Percentiles rank a stretch among this genome's conserved stretches.
These are phyloP conservation scores for Sphaerodactylus townsendi DNA, from an alignment of 2,113 vertebrate species.

Conservation along the genomic window DNA sequence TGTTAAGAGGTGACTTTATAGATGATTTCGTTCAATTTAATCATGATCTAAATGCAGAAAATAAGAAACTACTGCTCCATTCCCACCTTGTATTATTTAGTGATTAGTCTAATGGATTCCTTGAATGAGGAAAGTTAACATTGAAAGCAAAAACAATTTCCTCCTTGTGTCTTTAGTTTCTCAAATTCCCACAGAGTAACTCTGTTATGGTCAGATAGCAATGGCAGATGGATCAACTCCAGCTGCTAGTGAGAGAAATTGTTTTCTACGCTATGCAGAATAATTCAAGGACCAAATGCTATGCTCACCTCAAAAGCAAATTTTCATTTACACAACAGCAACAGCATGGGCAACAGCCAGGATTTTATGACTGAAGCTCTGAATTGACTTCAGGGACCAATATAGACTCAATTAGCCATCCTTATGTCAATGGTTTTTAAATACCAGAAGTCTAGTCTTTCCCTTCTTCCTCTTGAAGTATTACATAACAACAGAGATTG, in stretches of 20 bases:
- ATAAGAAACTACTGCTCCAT: neutral
- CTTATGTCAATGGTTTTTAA: neutral
- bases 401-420: neutral
- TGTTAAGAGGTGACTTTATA: slow-evolving; percentile 43
- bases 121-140: slow-evolving; percentile 35
- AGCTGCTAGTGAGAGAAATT: neutral
- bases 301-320: neutral
- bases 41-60: slow-evolving; percentile 47
- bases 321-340: neutral
- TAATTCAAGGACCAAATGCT: neutral
- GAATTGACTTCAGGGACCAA: neutral
- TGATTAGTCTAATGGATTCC: slow-evolving; percentile 45
- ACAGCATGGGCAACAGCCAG: neutral
- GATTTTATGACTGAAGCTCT: neutral
- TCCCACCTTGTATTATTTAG: slow-evolving; percentile 31
- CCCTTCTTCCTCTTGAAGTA: neutral
- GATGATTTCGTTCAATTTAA: slow-evolving; percentile 24
- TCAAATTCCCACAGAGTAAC: slow-evolving; percentile 9
- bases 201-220: neutral
- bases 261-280: neutral
- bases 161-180: slow-evolving; percentile 16
- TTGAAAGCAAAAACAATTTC: slow-evolving; percentile 27
- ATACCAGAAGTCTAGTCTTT: neutral
- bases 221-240: slow-evolving; percentile 3
- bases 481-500: neutral